Evolutionary conservation across 2,888 invertebrate genomes (phyloP), one percentile per base, ranked within the genome.

Genomic region (Hermaeophaga mercurialis): DNA sequence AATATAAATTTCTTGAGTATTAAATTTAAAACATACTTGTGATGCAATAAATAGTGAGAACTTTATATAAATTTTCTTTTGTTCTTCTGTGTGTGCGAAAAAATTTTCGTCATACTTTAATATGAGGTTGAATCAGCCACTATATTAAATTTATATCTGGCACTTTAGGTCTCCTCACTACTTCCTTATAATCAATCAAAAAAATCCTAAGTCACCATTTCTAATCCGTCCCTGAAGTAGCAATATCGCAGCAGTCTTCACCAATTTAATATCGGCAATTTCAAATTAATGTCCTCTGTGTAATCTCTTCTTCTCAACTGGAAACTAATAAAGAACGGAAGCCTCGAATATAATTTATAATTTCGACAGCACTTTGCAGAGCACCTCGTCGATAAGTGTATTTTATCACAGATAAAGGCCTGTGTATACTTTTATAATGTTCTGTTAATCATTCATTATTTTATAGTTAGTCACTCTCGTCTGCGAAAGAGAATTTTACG

Each of bases 201-300:
- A 48, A 38, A 33, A 28, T 39, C 26, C 38, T 24, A 26, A 36
- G 24, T 15, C 19, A 41, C 12, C 12, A 31, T 19, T 19, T 15
- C 33, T 31, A 43, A 50, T 50, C 39, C 49, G 49, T 14, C 14
- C 15, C 22, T 12, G 22, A 43, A n/a, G 12, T 18, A 34, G 18
- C 34, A 36, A 53, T 45, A 28, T 36, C 53, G 41, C 45, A 45
- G 33, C 59, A 56, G 38, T 53, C 39, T 52, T 56, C 45, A 44
- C 46, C 54, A 49, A 55, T 59, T 52, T 55, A 61, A 63, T 70
- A 72, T 73, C 68, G 70, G 68, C 71, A 72, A 69, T 70, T 71
- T 59, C 64, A 68, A 71, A 71, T 72, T 73, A 72, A 73, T 71
- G 72, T 66, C 67, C 67, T 69, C 73, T 71, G 71, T 67, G 69